Evolutionary conservation across 2,797 vertebrate genomes (phyloP).

Genomic region (Avahi laniger): DNA sequence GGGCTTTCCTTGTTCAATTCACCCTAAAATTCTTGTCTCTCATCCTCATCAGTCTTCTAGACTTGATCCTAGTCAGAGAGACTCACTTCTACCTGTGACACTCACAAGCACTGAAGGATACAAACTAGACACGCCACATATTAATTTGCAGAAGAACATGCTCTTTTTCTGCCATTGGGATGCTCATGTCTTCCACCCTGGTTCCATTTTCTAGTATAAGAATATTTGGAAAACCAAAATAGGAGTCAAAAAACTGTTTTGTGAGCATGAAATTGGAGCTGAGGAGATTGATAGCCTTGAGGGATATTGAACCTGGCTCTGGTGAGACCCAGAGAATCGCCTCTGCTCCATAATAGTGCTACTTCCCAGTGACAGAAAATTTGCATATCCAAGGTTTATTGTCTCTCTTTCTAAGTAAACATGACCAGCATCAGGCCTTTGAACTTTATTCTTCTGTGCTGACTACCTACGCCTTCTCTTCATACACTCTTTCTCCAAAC

Average conservation of each 20-base stretch:
- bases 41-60: not conserved
- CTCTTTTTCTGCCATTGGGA: not conserved
- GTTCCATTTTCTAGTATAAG: not conserved
- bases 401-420: not conserved
- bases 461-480: not conserved
- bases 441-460: not conserved
- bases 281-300: not conserved
- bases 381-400: not conserved
- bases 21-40: not conserved
- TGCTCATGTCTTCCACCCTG: not conserved
- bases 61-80: not conserved
- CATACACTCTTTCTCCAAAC: not conserved
- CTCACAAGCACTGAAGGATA: not conserved
- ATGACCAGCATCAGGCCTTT: not conserved
- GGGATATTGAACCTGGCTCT: not conserved
- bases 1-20: not conserved
- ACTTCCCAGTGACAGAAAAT: not conserved
- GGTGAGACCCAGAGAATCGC: not conserved
- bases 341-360: not conserved
- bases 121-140: not conserved
- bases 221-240: not conserved
- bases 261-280: not conserved
- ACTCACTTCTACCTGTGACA: not conserved
- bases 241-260: not conserved
- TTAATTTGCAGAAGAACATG: not conserved